Percentiles rank a stretch among this genome's conserved stretches.
Conservation (phyloP, 2,888 invertebrate genomes). For the Ctenicera cuprea region DNA sequence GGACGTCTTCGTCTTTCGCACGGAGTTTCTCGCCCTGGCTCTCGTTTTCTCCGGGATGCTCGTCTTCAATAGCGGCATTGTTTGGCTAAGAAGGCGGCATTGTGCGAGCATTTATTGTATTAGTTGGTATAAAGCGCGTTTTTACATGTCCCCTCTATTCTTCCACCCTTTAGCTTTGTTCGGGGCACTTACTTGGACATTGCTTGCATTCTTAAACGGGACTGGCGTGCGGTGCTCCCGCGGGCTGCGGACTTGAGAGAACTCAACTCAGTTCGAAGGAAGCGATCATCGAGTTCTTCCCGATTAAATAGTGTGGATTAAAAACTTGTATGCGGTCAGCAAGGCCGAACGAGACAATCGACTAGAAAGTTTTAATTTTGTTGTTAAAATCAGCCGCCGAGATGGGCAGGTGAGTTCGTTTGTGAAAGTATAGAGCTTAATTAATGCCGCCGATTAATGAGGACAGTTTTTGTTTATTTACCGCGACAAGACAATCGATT, state of each 20-base stretch:
- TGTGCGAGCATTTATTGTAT: constrained; percentile 69
- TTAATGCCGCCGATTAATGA: constrained; percentile 63
- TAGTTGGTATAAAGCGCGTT: constrained; percentile 67
- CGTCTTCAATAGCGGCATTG: constrained; percentile 63
- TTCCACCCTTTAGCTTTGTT: constrained; percentile 58
- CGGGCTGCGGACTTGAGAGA: constrained; percentile 46
- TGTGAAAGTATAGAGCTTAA: constrained; percentile 59
- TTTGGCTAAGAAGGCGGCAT: constrained; percentile 64
- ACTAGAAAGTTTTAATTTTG: constrained; percentile 54
- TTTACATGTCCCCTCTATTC: constrained; percentile 64
- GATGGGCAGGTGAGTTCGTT: constrained; percentile 43
- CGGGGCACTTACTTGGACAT: constrained; percentile 51
- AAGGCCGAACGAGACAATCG: constrained; percentile 35
- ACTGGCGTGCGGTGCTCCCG: constrained; percentile 48
- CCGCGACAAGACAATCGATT: constrained; percentile 62
- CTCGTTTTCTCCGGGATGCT: constrained; percentile 50
- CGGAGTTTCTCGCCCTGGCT: constrained; percentile 36
- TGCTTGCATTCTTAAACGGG: constrained; percentile 59
- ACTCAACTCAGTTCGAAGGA: constrained; percentile 38
- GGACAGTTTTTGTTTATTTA: constrained; percentile 65
- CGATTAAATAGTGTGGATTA: constrained; percentile 9
- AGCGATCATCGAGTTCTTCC: constrained; percentile 31
- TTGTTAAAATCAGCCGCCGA: constrained; percentile 28
- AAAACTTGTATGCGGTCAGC: neutral
- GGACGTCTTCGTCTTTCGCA: constrained; percentile 61